phyloP scores from a whole-genome alignment of 2,113 vertebrate genomes.

The Hystrix cristata region DNA sequence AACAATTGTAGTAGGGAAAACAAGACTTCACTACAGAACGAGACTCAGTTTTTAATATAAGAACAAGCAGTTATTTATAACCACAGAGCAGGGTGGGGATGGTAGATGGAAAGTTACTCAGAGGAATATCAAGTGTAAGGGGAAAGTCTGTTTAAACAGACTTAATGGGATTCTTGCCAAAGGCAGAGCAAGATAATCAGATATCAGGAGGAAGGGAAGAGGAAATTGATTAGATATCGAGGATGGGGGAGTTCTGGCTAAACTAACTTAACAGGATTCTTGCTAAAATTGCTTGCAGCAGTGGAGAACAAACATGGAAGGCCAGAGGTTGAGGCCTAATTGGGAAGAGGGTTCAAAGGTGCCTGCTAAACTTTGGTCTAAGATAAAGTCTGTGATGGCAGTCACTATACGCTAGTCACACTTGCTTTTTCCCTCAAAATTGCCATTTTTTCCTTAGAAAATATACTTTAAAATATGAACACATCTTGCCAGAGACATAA shows the following conservation, averaged over 20 bases:
- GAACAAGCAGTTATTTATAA: not conserved
- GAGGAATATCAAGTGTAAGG: not conserved
- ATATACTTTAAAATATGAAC: constrained; percentile 1
- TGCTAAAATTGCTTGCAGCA: not conserved
- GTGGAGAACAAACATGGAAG: not conserved
- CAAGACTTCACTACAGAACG: not conserved
- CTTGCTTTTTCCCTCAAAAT: not conserved
- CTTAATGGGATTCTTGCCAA: not conserved
- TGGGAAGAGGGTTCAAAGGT: not conserved
- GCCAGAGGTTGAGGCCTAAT: not conserved
- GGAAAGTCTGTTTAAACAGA: not conserved
- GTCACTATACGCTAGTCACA: not conserved
- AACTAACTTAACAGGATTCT: not conserved
- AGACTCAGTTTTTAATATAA: not conserved
- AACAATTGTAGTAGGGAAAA: not conserved
- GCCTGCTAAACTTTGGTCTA: not conserved
- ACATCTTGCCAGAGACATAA: not conserved
- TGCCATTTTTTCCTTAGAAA: constrained; percentile 18
- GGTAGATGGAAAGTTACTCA: not conserved
- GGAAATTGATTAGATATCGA: not conserved
- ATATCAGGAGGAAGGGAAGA: not conserved
- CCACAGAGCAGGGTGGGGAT: not conserved
- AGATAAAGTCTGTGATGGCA: not conserved
- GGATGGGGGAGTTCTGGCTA: not conserved
- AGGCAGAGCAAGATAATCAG: not conserved